Percentiles rank a stretch among this genome's conserved stretches.
These are phyloP conservation scores for Semicossyphus pulcher DNA, from an alignment of 2,113 vertebrate species.

Conservation along the genomic window DNA sequence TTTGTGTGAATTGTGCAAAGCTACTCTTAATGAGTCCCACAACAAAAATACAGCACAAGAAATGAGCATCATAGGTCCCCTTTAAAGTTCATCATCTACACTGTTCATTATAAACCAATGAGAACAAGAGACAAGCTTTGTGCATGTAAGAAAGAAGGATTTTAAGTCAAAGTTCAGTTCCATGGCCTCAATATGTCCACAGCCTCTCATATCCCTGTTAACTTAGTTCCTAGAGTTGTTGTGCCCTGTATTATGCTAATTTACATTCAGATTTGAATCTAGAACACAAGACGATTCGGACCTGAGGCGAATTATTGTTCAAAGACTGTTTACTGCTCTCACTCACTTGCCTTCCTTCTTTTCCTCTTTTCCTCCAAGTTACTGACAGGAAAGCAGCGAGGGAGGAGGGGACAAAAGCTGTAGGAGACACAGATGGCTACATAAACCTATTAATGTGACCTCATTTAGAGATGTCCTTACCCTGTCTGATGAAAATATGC, in stretches of 20 bases:
- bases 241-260: background rate
- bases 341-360: background rate
- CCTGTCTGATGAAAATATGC: background rate
- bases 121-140: background rate
- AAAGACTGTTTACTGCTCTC: conserved; percentile 7
- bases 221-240: background rate
- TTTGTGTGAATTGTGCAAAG: background rate
- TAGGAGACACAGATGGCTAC: conserved; percentile 6
- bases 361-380: background rate
- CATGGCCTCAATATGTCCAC: background rate
- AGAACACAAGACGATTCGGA: background rate
- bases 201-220: background rate
- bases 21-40: background rate
- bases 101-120: background rate
- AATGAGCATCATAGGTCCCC: background rate
- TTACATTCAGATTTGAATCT: background rate
- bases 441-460: too few relatives aligned
- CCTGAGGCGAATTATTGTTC: background rate
- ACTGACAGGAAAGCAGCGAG: background rate
- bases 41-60: background rate
- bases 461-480: background rate
- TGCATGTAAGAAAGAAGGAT: too few relatives aligned
- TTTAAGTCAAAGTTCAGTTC: background rate
- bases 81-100: background rate
- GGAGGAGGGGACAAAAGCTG: too few relatives aligned